These are phyloP conservation scores for Seriola rivoliana DNA, from an alignment of 2,113 vertebrate species.

Conservation along the genomic window DNA sequence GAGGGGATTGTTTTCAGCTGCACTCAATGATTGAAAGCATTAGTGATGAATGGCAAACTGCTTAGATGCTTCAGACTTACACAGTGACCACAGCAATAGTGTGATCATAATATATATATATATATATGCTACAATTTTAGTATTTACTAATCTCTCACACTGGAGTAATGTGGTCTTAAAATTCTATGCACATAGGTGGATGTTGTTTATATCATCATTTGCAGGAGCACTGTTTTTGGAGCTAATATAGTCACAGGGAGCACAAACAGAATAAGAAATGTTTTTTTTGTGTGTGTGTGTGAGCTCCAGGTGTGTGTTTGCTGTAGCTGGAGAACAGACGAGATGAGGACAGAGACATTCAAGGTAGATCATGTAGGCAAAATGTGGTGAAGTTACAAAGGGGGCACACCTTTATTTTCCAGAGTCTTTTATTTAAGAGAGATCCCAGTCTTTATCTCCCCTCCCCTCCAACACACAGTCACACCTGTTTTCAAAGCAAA, in stretches of 20 bases:
- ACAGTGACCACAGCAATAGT: slow-evolving; percentile 38
- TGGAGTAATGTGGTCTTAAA: slow-evolving; percentile 39
- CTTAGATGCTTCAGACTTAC: slow-evolving; percentile 74
- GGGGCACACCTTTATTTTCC: slow-evolving; percentile 19
- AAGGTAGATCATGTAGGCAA: slow-evolving; percentile 20
- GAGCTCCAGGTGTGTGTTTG: slow-evolving; percentile 32
- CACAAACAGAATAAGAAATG: slow-evolving; percentile 40
- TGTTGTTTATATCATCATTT: slow-evolving; percentile 43
- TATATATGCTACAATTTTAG: neutral
- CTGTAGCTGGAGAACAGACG: slow-evolving; percentile 24
- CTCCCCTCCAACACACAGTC: slow-evolving; percentile 31
- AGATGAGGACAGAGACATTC: slow-evolving; percentile 19
- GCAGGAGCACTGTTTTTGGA: neutral
- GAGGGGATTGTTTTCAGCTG: slow-evolving; percentile 81
- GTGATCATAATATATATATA: slow-evolving; percentile 6
- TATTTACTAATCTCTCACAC: slow-evolving; percentile 32
- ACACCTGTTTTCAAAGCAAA: slow-evolving; percentile 64
- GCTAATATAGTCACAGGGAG: slow-evolving; percentile 21
- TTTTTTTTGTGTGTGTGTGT: slow-evolving; percentile 7
- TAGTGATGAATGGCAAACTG: slow-evolving; percentile 82
- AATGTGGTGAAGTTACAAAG: slow-evolving; percentile 27
- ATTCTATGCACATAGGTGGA: slow-evolving; percentile 30
- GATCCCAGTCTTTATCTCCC: slow-evolving; percentile 39
- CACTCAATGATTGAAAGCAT: slow-evolving; percentile 83
- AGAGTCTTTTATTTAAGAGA: slow-evolving; percentile 18